A percentile compares a stretch with the other conserved stretches of the same genome.
phyloP scores from a whole-genome alignment of 2,888 invertebrate species.

The Gandaritis pyraliata region DNA sequence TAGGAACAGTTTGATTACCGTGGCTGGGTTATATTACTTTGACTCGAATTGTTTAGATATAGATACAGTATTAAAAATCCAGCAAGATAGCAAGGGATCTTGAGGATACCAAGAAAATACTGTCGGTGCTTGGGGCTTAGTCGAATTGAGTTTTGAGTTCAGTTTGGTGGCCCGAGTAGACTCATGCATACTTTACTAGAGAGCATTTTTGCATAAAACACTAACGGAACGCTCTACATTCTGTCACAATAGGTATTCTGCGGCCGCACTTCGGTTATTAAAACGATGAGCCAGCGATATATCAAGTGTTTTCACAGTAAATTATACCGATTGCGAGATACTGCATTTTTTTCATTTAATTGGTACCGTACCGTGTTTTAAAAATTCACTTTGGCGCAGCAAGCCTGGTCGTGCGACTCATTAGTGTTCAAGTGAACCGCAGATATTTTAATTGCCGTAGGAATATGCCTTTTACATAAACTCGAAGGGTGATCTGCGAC shows the following conservation, averaged over 20 bases:
- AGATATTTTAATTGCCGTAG: slow-evolving; percentile 65
- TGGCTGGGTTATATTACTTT: slow-evolving; percentile 19
- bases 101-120: too few species aligned
- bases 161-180: too few species aligned
- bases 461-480: slow-evolving; percentile 43
- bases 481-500: slow-evolving; percentile 25
- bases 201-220: slow-evolving; percentile 32
- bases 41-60: neutral
- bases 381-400: slow-evolving; percentile 49
- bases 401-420: slow-evolving; percentile 56
- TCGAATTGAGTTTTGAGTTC: too few species aligned
- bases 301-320: slow-evolving; percentile 26
- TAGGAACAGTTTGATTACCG: slow-evolving; percentile 10
- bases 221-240: slow-evolving; percentile 39
- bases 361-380: slow-evolving; percentile 53
- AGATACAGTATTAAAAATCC: slow-evolving; percentile 6
- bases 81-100: too few species aligned
- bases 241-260: slow-evolving; percentile 5
- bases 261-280: slow-evolving; percentile 19
- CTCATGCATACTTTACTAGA: slow-evolving; percentile 4
- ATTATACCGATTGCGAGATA: slow-evolving; percentile 53
- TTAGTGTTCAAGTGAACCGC: slow-evolving; percentile 64
- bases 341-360: slow-evolving; percentile 49
- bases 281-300: slow-evolving; percentile 13
- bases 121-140: too few species aligned